These are phyloP conservation scores for Aphodius sticticus DNA, from an alignment of 2,888 invertebrate species.

Conservation along the genomic window DNA sequence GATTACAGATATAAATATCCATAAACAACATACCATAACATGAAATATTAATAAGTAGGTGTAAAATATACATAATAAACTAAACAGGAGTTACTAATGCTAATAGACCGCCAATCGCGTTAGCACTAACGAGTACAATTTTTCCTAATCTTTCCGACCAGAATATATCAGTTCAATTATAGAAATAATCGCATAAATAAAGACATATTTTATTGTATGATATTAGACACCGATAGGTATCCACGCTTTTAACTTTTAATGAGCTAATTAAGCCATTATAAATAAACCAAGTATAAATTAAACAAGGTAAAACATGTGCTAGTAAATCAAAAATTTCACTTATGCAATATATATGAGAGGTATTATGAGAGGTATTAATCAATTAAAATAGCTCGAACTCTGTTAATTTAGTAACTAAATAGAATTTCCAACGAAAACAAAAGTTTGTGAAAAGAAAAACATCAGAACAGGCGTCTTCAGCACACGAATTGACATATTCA, in stretches of 20 bases:
- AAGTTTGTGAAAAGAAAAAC: no score
- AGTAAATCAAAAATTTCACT: neutral
- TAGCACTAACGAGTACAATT: neutral
- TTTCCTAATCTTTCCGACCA: neutral
- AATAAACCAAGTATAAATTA: neutral
- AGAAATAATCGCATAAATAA: neutral
- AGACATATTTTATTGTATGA: neutral
- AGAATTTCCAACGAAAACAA: no score
- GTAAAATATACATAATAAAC: neutral
- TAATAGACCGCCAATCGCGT: neutral
- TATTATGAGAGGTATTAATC: no score
- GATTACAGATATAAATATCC: neutral
- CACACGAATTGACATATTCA: no score
- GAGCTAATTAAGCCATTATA: neutral
- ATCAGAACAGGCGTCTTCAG: no score
- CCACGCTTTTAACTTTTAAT: neutral
- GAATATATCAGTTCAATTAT: neutral
- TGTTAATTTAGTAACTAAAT: no score
- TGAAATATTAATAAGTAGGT: neutral
- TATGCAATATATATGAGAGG: neutral
- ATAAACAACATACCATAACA: neutral
- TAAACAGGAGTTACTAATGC: neutral
- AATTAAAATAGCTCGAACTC: no score
- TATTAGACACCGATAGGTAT: neutral
- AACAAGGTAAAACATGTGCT: neutral